Evolutionary conservation across 1,140 invertebrate species (phyloP).

Genomic region (Scaptodrosophila lebanonensis): DNA sequence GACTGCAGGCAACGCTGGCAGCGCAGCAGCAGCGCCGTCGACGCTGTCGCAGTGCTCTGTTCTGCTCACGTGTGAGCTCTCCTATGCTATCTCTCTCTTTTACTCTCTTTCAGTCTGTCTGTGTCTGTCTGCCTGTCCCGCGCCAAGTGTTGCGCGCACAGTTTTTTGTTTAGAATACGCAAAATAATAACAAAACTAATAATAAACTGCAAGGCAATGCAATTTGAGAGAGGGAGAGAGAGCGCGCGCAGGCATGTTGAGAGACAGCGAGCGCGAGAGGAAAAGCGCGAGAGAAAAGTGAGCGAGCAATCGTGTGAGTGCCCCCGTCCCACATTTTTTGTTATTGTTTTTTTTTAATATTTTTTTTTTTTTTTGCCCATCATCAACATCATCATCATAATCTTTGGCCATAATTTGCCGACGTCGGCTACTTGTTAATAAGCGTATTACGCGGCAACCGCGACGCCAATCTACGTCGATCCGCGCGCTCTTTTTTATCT

Average conservation of each 20-base stretch:
- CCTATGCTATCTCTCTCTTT: not conserved
- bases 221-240: conserved; percentile 64
- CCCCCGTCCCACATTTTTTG: not conserved
- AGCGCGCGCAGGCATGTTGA: too few species aligned
- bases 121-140: conserved; percentile 17
- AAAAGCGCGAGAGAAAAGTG: too few species aligned
- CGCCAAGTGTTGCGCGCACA: conserved; percentile 15
- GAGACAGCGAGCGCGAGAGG: too few species aligned
- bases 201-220: conserved; percentile 73
- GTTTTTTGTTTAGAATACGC: conserved; percentile 77
- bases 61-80: conserved; percentile 29
- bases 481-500: conserved; percentile 57
- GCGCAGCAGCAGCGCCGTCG: conserved; percentile 18
- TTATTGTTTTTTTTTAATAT: too few species aligned
- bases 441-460: conserved; percentile 62
- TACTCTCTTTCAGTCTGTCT: conserved; percentile 8
- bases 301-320: conserved; percentile 32
- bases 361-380: too few species aligned
- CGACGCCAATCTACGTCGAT: too few species aligned
- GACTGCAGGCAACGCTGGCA: conserved; percentile 15
- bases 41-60: conserved; percentile 2
- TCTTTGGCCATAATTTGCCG: not conserved
- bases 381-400: too few species aligned
- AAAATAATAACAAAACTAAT: conserved; percentile 77
- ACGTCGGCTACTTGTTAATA: conserved; percentile 59